phyloP scores from a whole-genome alignment of 1,140 invertebrate genomes.

The Drosophila baimaii region DNA sequence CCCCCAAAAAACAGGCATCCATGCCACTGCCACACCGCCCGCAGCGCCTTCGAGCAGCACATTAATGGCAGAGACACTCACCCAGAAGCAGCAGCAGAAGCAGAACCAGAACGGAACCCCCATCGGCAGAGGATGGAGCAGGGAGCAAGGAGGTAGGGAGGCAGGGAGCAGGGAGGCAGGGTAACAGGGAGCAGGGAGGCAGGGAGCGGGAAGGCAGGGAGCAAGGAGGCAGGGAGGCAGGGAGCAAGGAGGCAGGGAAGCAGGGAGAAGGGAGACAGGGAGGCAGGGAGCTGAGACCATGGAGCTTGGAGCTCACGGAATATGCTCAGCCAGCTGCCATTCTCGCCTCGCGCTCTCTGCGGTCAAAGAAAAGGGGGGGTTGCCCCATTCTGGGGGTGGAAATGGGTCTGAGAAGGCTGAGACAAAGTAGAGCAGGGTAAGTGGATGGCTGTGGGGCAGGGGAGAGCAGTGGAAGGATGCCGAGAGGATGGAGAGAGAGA shows the following conservation, averaged over 20 bases:
- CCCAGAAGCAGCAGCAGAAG: slow-evolving; percentile 25
- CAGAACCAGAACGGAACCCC: slow-evolving; percentile 20
- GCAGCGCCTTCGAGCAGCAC: slow-evolving; percentile 65
- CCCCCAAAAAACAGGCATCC: slow-evolving; percentile 2
- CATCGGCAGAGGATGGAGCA: slow-evolving; percentile 19
- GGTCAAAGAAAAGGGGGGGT: slow-evolving; percentile 30
- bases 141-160: too few relatives aligned
- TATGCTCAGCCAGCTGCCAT: slow-evolving; percentile 42
- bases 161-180: neutral
- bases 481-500: neutral
- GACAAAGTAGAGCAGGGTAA: slow-evolving; percentile 72
- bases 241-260: neutral
- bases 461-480: neutral
- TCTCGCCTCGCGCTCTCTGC: slow-evolving; percentile 40
- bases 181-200: neutral
- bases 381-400: neutral
- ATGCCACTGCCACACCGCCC: slow-evolving; percentile 17
- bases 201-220: too few relatives aligned
- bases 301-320: slow-evolving; percentile 15
- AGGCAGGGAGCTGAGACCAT: neutral
- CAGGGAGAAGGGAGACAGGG: neutral
- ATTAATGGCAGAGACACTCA: slow-evolving; percentile 65
- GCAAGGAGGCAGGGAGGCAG: too few relatives aligned
- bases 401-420: slow-evolving; percentile 12
- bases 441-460: slow-evolving; percentile 25